Percentiles rank a stretch among this genome's conserved stretches.
phyloP scores from a whole-genome alignment of 2,113 vertebrate genomes.

The Platichthys stellatus region DNA sequence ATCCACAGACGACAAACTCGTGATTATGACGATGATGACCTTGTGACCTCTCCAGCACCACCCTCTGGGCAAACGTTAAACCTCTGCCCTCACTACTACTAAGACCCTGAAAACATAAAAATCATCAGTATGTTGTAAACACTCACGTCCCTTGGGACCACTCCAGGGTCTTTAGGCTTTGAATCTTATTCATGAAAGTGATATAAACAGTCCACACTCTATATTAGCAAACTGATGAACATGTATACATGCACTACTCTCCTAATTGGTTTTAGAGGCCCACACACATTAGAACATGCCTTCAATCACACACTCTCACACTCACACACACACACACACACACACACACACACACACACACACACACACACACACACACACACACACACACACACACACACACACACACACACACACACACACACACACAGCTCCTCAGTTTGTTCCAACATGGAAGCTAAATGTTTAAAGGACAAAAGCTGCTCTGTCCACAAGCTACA shows the following conservation, averaged over 20 bases:
- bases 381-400: not conserved
- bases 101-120: not conserved
- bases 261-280: not conserved
- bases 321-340: not conserved
- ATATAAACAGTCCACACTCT: not conserved
- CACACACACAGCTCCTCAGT: too few species aligned
- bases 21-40: not conserved
- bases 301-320: not conserved
- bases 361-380: not conserved
- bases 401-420: not conserved
- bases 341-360: not conserved
- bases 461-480: constrained; percentile 32
- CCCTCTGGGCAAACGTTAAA: not conserved
- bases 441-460: constrained; percentile 7
- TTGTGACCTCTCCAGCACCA: constrained; percentile 7
- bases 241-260: constrained; percentile 4
- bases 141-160: constrained; percentile 10
- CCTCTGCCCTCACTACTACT: not conserved
- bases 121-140: constrained; percentile 22
- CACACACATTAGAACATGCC: constrained; percentile 3
- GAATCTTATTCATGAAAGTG: not conserved
- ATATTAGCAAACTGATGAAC: not conserved
- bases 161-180: constrained; percentile 7
- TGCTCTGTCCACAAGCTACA: constrained; percentile 5
- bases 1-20: not conserved